Evolutionary conservation across 2,113 vertebrate genomes (phyloP).

Genomic region (Rhadina sibilatrix): DNA sequence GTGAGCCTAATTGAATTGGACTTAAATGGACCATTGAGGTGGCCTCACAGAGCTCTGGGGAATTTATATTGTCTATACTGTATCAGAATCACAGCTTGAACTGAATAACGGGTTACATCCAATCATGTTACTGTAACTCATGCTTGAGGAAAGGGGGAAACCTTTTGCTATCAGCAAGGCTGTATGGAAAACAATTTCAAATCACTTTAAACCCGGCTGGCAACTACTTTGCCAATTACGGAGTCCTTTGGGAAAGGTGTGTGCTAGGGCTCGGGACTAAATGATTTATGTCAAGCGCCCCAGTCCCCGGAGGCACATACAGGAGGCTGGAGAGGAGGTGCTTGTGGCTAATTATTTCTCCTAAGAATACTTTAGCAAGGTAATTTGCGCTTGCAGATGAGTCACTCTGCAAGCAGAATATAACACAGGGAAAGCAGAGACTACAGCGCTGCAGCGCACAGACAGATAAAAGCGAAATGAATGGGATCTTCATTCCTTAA

Average conservation of each 20-base stretch:
- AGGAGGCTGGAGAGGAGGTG: constrained; percentile 75
- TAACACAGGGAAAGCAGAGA: constrained; percentile 64
- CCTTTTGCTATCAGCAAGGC: constrained; percentile 82
- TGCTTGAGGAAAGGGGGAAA: constrained; percentile 80
- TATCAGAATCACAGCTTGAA: constrained; percentile 86
- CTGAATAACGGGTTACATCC: constrained; percentile 83
- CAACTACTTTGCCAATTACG: constrained; percentile 85
- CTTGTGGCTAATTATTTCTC: constrained; percentile 82
- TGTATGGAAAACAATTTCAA: constrained; percentile 84
- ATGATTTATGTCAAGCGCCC: constrained; percentile 83
- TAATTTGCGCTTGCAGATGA: constrained; percentile 82
- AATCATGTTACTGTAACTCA: constrained; percentile 85
- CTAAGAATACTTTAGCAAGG: constrained; percentile 81
- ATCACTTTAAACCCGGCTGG: constrained; percentile 83
- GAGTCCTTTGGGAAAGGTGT: constrained; percentile 80
- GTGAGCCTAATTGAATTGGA: constrained; percentile 86
- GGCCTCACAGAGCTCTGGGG: constrained; percentile 77
- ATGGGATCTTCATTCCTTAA: constrained; percentile 28
- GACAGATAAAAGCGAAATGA: constrained; percentile 60
- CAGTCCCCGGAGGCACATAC: constrained; percentile 70
- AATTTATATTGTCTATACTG: constrained; percentile 83
- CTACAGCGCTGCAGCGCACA: constrained; percentile 40
- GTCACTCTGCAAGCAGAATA: constrained; percentile 62
- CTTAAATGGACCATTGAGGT: constrained; percentile 85
- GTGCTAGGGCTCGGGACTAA: constrained; percentile 77